Base-by-base conservation (phyloP, 2,797 vertebrate genomes). In the Lacerta agilis region DNA sequence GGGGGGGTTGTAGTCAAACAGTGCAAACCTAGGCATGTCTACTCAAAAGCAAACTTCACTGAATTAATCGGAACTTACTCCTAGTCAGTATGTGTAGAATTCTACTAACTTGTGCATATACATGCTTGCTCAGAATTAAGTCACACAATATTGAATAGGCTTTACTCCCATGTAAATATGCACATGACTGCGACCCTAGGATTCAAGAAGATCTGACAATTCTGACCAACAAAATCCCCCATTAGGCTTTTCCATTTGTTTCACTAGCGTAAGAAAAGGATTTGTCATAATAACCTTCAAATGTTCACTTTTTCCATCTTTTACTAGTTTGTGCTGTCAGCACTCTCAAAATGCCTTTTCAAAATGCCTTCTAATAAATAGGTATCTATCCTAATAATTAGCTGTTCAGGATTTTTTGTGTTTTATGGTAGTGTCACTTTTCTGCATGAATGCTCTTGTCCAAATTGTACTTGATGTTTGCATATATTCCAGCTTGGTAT, bases 251-350 rank as follows among this genome's bases (percentile, higher is more conserved):
- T 45, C 78, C 85, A 55, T 58, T 72, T 86, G 17, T 72, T 80
- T 73, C 69, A 87, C 10, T n/a, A 43, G 55, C 67, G 73, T 85
- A 36, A 43, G 36, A 61, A 64, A 45, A n/a, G 3, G 9, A 66
- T 85, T 81, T 67, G 36, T 67, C 61, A 41, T 88, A 94, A 93
- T 94, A 89, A 89, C 82, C 86, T 95, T 94, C 89, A 71, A n/a
- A 87, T 66, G 88, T 67, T 94, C 73, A 67, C 86, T 90, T 33
- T 92, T 94, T 92, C 73, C 71, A 55, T 77, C 33, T 23, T 86
- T 87, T 93, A 61, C 58, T 78, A 4, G 33, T 82, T 79, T 86
- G 33, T 92, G 45, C 83, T 91, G 82, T 88, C 88, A 91, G 81
- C 83, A 88, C 79, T 43, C 55, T 79, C 76, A 85, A 67, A 64